phyloP scores from a whole-genome alignment of 2,888 invertebrate genomes.

The Microdon myrmicae region DNA sequence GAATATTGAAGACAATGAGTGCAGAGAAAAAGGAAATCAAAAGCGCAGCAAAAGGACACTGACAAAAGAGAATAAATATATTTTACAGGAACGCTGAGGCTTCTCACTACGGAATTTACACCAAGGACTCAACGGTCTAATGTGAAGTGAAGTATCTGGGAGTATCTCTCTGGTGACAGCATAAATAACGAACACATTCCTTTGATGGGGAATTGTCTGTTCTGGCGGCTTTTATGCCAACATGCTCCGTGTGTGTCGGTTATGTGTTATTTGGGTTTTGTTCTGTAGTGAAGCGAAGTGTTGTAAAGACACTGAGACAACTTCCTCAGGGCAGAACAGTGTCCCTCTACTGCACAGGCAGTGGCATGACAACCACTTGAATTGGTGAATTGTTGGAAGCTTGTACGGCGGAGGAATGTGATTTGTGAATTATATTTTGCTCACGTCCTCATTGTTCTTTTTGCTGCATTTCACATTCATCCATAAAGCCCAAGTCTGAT shows the following conservation, averaged over 20 bases:
- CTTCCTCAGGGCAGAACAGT: constrained; percentile 35
- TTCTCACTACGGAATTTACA: constrained; percentile 46
- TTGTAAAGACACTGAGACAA: constrained; percentile 34
- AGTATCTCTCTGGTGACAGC: constrained; percentile 47
- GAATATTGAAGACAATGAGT: no score
- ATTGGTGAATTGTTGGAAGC: constrained; percentile 5
- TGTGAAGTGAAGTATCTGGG: constrained; percentile 14
- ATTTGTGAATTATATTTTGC: constrained; percentile 50
- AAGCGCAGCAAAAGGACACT: constrained; percentile 9
- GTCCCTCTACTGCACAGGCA: constrained; percentile 15
- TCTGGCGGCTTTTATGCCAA: constrained; percentile 16
- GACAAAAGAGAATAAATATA: constrained; percentile 29
- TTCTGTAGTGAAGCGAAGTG: constrained; percentile 35
- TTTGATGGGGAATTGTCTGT: constrained; percentile 2
- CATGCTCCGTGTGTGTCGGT: constrained; percentile 9
- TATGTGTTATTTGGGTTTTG: constrained; percentile 10
- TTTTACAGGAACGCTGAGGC: constrained; percentile 26
- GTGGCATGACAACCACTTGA: constrained; percentile 34
- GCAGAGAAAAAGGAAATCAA: neutral
- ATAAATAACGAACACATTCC: constrained; percentile 45
- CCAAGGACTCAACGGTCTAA: constrained; percentile 12
- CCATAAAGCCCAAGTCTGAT: no score
- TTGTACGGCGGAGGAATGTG: constrained; percentile 36
- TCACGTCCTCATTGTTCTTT: constrained; percentile 41
- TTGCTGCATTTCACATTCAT: no score